Evolutionary conservation across 2,797 vertebrate genomes (phyloP).

Genomic region (Enteromius radiatus): DNA sequence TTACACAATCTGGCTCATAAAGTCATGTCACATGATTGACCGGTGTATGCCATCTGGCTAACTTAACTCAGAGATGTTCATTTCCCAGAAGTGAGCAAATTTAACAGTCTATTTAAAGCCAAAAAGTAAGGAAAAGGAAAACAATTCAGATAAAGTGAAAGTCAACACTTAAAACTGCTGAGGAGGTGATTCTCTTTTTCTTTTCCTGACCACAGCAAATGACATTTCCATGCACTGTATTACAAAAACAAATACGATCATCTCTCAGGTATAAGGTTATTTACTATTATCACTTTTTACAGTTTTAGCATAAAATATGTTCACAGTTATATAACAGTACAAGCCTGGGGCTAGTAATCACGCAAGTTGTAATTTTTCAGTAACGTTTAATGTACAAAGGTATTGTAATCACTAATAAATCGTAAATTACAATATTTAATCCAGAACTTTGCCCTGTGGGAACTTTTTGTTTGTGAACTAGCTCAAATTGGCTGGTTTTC

Average conservation of each 20-base stretch:
- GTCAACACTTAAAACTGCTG: neutral
- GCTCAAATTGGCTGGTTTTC: constrained; percentile 10
- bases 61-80: neutral
- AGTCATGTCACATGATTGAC: constrained; percentile 7
- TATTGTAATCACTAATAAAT: neutral
- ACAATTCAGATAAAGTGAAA: constrained; percentile 16
- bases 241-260: neutral
- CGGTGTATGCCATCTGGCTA: neutral
- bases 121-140: constrained; percentile 10
- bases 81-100: constrained; percentile 40
- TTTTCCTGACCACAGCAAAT: neutral
- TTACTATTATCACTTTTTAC: neutral
- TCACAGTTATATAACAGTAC: neutral
- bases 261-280: neutral
- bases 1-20: neutral
- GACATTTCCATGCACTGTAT: constrained; percentile 9
- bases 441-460: neutral
- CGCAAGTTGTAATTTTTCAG: neutral
- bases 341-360: neutral
- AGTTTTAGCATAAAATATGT: neutral
- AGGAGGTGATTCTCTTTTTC: neutral
- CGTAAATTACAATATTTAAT: neutral
- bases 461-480: neutral
- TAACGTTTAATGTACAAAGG: neutral
- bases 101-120: constrained; percentile 5